These are phyloP conservation scores for Arctocebus calabarensis DNA, from an alignment of 2,797 vertebrate species.

Conservation along the genomic window DNA sequence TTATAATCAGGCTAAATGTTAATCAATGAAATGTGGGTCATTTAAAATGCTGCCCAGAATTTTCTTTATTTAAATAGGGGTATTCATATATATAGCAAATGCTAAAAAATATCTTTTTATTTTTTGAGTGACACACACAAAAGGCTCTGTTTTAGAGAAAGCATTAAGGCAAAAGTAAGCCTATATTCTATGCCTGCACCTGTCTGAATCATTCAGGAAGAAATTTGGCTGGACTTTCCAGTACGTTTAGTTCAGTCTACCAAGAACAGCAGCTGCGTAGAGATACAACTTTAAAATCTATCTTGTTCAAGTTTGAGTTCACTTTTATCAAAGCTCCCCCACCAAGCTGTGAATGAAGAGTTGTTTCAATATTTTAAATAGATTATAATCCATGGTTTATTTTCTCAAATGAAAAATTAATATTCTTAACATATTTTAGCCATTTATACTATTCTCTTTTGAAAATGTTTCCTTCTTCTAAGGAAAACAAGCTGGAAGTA, in stretches of 20 bases:
- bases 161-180: not conserved
- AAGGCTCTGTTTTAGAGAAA: not conserved
- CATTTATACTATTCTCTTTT: conserved; percentile 13
- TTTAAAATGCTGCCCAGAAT: not conserved
- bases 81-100: not conserved
- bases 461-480: not conserved
- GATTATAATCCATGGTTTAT: conserved; percentile 55
- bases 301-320: conserved; percentile 69
- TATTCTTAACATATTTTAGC: not conserved
- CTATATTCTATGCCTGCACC: conserved; percentile 20
- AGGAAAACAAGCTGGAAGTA: conserved; percentile 4
- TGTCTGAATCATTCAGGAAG: not conserved
- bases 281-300: conserved; percentile 38
- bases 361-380: conserved; percentile 66
- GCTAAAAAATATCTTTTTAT: not conserved
- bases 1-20: not conserved
- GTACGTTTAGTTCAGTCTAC: conserved; percentile 64
- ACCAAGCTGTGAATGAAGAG: conserved; percentile 61
- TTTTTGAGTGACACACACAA: not conserved
- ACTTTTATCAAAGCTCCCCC: conserved; percentile 61
- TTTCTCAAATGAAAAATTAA: conserved; percentile 28
- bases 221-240: conserved; percentile 22
- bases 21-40: not conserved
- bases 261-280: conserved; percentile 76
- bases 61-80: conserved; percentile 17